These are phyloP conservation scores for Geotrypetes seraphini DNA, from an alignment of 2,797 vertebrate genomes.

Conservation along the genomic window DNA sequence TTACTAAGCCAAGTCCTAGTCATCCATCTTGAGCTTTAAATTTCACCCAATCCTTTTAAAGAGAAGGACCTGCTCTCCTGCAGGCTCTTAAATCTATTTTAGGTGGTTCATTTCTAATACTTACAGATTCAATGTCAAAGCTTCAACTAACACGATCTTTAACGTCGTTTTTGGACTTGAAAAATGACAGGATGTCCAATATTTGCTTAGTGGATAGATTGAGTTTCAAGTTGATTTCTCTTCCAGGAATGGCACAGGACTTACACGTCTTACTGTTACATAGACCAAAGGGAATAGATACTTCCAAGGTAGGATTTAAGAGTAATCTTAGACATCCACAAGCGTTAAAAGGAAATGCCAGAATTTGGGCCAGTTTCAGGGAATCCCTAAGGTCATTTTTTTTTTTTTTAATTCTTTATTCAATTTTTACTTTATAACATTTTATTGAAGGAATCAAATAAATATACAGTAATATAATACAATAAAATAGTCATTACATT, in stretches of 20 bases:
- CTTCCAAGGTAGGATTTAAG: slow-evolving; percentile 23
- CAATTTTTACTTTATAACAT: no score
- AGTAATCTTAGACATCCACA: slow-evolving; percentile 7
- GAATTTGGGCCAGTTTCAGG: background rate
- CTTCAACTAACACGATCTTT: slow-evolving; percentile 28
- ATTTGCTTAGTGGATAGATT: slow-evolving; percentile 42
- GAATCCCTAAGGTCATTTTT: slow-evolving; percentile 1
- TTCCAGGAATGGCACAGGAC: slow-evolving; percentile 39
- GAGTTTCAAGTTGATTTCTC: slow-evolving; percentile 52
- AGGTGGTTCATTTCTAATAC: no score
- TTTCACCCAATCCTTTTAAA: no score
- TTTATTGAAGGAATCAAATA: no score
- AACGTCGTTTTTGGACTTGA: slow-evolving; percentile 39
- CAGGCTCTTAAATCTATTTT: no score
- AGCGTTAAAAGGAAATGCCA: slow-evolving; percentile 5
- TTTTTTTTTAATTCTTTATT: no score
- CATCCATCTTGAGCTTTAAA: no score
- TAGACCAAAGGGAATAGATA: slow-evolving; percentile 3
- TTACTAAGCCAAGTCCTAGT: no score
- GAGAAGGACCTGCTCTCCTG: no score
- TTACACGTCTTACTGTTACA: slow-evolving; percentile 31
- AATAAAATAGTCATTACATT: no score
- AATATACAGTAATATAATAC: no score
- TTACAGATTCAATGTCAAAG: no score
- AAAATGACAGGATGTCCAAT: slow-evolving; percentile 32